A percentile compares a stretch with the other conserved stretches of the same genome.
phyloP scores from a whole-genome alignment of 2,113 vertebrate species.

The Xenopus borealis region DNA sequence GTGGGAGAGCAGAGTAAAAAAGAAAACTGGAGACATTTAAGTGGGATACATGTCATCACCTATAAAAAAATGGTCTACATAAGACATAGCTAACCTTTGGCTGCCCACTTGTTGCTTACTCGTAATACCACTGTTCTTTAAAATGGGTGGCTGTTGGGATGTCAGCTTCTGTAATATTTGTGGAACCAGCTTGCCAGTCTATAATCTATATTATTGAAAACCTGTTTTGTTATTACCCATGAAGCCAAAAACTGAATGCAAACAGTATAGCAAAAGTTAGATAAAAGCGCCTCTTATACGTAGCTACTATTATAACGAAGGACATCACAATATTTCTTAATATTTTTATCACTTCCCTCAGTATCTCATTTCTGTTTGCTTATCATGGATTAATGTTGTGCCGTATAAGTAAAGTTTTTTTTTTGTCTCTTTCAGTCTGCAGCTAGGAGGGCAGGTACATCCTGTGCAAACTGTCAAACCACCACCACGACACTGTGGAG shows the following conservation, averaged over 20 bases:
- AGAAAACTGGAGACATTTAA: background rate
- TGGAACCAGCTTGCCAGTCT: too few species aligned
- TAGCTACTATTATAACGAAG: too few species aligned
- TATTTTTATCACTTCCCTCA: background rate
- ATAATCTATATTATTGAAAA: too few species aligned
- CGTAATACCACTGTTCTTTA: background rate
- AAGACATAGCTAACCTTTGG: constrained; percentile 3
- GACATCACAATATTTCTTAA: too few species aligned
- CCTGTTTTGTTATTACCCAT: too few species aligned
- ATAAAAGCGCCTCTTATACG: too few species aligned
- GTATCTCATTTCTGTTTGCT: constrained; percentile 25
- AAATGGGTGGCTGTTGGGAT: too few species aligned
- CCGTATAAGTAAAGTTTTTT: background rate
- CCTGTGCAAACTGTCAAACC: constrained; percentile 97
- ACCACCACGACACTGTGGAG: constrained; percentile 98
- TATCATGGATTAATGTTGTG: constrained; percentile 16
- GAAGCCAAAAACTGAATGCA: too few species aligned
- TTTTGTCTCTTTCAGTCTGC: constrained; percentile 73
- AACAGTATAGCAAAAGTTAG: too few species aligned
- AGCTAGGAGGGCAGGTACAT: constrained; percentile 92
- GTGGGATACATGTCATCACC: constrained; percentile 38
- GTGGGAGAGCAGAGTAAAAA: constrained; percentile 54
- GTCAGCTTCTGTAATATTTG: too few species aligned
- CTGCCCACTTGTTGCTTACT: background rate
- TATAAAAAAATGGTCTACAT: constrained; percentile 13